Base-by-base conservation (phyloP, 2,797 vertebrate species). In the Enteromius radiatus region DNA sequence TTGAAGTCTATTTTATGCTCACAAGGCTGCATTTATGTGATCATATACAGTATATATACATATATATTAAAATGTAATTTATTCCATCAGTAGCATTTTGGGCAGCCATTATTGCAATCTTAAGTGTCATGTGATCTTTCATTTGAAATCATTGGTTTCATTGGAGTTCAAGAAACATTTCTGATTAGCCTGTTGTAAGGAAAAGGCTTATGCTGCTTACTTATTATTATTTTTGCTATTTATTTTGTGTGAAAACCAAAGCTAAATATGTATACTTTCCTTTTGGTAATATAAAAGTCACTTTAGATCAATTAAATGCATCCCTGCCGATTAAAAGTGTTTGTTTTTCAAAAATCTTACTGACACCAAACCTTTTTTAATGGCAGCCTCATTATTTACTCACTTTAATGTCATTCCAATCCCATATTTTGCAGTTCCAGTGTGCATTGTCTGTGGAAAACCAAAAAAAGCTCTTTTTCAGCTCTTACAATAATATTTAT, bases 401-500 rank as follows among this genome's bases (percentile, higher is more conserved):
- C 11, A 36, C 21, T 3, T 73, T 21, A 56, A 74, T 74, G 49
- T 74, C 21, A 74, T 74, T 74, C 49, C 31, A 74, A 56, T n/a
- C 71, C 71, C 71, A 36, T 38, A 17, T 38, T 54, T 12, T 38
- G 12, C 12, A 15, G 5, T n/a, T n/a, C 41, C 41, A 12, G 41
- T 43, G 10, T 43, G 41, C 41, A 14, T 36, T 36, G 1, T 21
- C 19, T 17, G 19, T 73, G 28, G 9, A 49, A 28, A 52, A 11
- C 19, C 19, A 54, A 74, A 15, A n/a, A 21, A 28, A 14, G 10
- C 0, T 36, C 8, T 47, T 49, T 5, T 31, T 9, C 28, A 52
- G 10, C 28, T 52, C 9, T 31, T 21, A 49, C 5, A 21, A 12
- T 17, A 15, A 6, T 61, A 49, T 43, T 21, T 41, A n/a, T 67